Base-by-base conservation (phyloP, 1,140 invertebrate species). In the Drosophila asahinai region DNA sequence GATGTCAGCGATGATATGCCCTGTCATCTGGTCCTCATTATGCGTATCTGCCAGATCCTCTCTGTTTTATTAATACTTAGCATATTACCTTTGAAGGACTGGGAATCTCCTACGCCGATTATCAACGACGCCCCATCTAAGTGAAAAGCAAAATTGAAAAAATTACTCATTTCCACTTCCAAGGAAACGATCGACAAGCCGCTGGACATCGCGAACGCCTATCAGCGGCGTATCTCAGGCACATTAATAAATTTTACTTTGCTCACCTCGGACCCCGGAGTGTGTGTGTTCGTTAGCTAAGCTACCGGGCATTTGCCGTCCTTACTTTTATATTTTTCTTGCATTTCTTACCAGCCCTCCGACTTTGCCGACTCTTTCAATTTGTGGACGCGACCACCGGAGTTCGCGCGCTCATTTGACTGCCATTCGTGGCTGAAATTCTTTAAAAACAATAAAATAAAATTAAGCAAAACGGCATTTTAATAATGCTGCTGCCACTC, bases 401-500 rank as follows among this genome's bases (percentile, higher is more conserved):
- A 63, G 64, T 75, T 76, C 62, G 75, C 64, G 76, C 72, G 76
- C 61, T 83, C 61, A 80, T 83, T 83, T 80, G 79, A 67, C 67
- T 81, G 63, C 77, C 68, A 77, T 84, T 86, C 72, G 81, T 84
- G 80, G 81, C 70, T 71, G 61, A 79, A 89, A 86, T 83, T 91
- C 84, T 71, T 58, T 71, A 71, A 91, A 91, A 92, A 83, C 80
- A 86, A 89, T 90, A 90, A 91, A 91, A 84, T 86, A 72, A 91
- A 91, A 91, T 91, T 91, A 89, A 91, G 86, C 84, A 92, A 91
- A 91, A 91, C 90, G 90, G 80, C 80, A 86, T 90, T 91, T 92
- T 91, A 91, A 91, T 91, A 91, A 91, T 79, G 83, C 80, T 81
- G 62, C 81, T 58, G 45, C 43, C 47, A 45, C 36, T 33, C 40